A percentile compares a stretch with the other conserved stretches of the same genome.
These are phyloP conservation scores for Lycophotia porphyrea DNA, from an alignment of 2,888 invertebrate species.

Conservation along the genomic window DNA sequence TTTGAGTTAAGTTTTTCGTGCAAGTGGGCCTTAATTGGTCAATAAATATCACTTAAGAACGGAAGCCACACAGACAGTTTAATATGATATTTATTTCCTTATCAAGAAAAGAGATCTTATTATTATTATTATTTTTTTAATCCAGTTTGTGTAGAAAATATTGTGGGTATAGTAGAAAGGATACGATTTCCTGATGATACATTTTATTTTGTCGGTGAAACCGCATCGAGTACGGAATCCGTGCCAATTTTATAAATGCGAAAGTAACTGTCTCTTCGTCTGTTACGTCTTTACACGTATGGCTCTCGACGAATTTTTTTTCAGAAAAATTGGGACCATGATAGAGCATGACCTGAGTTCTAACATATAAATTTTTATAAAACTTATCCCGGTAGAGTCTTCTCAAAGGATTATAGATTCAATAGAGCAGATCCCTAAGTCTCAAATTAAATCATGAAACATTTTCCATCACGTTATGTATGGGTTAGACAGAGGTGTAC, in stretches of 20 bases:
- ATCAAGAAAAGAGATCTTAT: constrained; percentile 27
- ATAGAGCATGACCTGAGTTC: not conserved
- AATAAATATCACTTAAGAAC: constrained; percentile 33
- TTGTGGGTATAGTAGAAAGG: constrained; percentile 15
- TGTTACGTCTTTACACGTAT: not conserved
- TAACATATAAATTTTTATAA: not conserved
- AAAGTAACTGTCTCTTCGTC: not conserved
- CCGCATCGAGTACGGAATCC: not conserved
- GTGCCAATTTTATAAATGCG: not conserved
- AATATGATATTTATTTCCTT: constrained; percentile 22
- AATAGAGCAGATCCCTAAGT: too few species aligned
- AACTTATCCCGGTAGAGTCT: not conserved
- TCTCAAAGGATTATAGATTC: too few species aligned
- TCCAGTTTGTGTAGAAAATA: not conserved
- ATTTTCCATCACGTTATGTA: too few species aligned
- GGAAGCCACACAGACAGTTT: constrained; percentile 30
- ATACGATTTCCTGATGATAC: constrained; percentile 3
- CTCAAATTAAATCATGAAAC: too few species aligned
- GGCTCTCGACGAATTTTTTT: too few species aligned
- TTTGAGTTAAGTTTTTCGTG: too few species aligned
- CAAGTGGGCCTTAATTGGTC: constrained; percentile 34
- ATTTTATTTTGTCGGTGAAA: not conserved
- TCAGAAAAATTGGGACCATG: not conserved
- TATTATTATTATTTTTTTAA: too few species aligned
- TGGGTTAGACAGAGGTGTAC: too few species aligned